These are phyloP conservation scores for Neuroscelio doddi DNA, from an alignment of 2,888 invertebrate species.

Conservation along the genomic window DNA sequence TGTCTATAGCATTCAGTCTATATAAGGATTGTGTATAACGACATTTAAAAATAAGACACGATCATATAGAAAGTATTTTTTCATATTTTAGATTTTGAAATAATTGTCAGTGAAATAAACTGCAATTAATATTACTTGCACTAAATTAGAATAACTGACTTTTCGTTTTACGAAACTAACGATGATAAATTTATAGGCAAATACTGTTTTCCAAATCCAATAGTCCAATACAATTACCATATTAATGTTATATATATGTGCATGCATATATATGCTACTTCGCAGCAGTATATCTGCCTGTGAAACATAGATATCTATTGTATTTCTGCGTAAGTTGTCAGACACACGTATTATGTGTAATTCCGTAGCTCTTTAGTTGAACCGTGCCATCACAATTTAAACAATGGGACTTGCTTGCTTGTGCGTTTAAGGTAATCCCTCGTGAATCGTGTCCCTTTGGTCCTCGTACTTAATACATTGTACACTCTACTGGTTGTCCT, in stretches of 20 bases:
- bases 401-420: conserved; percentile 68
- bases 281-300: conserved; percentile 15
- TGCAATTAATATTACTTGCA: too few species aligned
- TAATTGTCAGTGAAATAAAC: too few species aligned
- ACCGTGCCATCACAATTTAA: conserved; percentile 67
- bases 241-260: too few species aligned
- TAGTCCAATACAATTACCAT: conserved; percentile 26
- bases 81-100: too few species aligned
- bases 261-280: conserved; percentile 28
- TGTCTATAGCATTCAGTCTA: too few species aligned
- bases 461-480: conserved; percentile 67
- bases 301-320: conserved; percentile 34
- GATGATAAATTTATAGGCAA: conserved; percentile 20
- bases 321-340: conserved; percentile 36
- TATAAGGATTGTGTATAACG: too few species aligned
- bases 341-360: conserved; percentile 51
- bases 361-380: conserved; percentile 56
- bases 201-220: conserved; percentile 26
- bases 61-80: too few species aligned
- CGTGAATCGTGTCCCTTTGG: conserved; percentile 66
- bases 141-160: too few species aligned
- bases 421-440: conserved; percentile 70
- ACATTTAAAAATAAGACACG: too few species aligned
- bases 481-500: conserved; percentile 64
- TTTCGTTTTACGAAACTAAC: not conserved